Conservation (phyloP, 2,888 invertebrate genomes). For the Eledone cirrhosa region DNA sequence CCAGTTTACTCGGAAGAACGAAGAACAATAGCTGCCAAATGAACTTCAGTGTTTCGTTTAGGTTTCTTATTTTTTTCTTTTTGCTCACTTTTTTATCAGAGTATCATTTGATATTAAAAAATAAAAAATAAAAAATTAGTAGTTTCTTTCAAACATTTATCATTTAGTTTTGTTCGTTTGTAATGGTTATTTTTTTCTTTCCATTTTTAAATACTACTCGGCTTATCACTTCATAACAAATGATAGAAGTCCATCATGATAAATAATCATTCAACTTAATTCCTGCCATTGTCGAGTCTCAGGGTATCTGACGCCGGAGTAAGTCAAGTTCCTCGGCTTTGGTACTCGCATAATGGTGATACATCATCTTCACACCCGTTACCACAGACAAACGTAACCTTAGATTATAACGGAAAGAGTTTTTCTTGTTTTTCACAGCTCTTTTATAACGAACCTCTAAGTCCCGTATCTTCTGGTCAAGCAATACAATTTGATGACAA, state of each 20-base stretch:
- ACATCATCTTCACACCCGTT: constrained; percentile 65
- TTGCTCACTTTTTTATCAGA: not conserved
- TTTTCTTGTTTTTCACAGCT: constrained; percentile 60
- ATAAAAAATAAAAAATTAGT: not conserved
- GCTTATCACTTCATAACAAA: not conserved
- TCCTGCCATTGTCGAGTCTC: constrained; percentile 30
- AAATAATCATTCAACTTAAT: not conserved
- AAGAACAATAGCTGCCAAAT: not conserved
- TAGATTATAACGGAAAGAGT: constrained; percentile 59
- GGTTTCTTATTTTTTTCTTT: not conserved
- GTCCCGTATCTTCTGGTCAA: constrained; percentile 61
- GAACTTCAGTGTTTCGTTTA: not conserved
- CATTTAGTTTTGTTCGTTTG: not conserved
- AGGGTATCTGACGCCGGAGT: constrained; percentile 45
- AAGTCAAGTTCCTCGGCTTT: constrained; percentile 59
- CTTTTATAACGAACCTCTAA: constrained; percentile 59
- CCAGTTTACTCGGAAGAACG: not conserved
- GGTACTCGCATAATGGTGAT: constrained; percentile 61
- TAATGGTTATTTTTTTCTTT: not conserved
- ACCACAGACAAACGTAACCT: constrained; percentile 57
- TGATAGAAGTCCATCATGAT: not conserved
- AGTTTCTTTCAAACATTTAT: not conserved
- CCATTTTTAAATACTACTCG: not conserved
- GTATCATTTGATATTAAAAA: not conserved
- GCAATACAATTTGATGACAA: constrained; percentile 58